phyloP scores from a whole-genome alignment of 2,113 vertebrate genomes.

The Struthidea cinerea region DNA sequence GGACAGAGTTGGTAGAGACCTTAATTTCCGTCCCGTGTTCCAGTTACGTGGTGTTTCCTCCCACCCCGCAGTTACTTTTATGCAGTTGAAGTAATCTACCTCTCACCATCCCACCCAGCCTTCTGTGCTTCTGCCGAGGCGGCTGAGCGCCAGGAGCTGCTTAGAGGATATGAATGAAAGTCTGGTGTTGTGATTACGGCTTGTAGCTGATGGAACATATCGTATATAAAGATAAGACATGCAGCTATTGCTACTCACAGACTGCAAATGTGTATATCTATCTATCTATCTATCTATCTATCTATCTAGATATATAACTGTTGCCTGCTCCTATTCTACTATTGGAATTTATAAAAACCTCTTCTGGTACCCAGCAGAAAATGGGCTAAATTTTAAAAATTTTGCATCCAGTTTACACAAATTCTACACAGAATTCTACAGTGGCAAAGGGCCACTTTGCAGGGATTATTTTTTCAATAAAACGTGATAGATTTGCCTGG shows the following conservation, averaged over 20 bases:
- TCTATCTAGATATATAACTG: too few relatives aligned
- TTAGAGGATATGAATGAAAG: slow-evolving; percentile 21
- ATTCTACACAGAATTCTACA: not conserved
- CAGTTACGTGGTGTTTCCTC: slow-evolving; percentile 17
- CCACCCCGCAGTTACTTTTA: slow-evolving; percentile 6
- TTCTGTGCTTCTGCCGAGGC: not conserved
- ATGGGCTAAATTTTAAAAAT: not conserved
- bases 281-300: too few relatives aligned
- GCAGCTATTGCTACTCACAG: not conserved
- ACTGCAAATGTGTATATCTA: not conserved
- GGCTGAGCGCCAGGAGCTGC: not conserved
- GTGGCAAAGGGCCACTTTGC: not conserved
- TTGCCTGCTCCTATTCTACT: fast-evolving
- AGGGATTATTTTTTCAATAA: not conserved
- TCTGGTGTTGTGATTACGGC: not conserved
- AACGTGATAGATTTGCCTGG: not conserved
- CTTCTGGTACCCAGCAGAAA: not conserved
- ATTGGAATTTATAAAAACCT: not conserved
- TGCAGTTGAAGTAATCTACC: slow-evolving; percentile 24
- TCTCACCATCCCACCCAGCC: slow-evolving; percentile 46
- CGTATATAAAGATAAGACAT: not conserved
- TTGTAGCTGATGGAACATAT: not conserved
- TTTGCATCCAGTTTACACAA: not conserved
- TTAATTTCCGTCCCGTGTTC: not conserved
- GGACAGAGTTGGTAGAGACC: not conserved